A percentile compares a stretch with the other conserved stretches of the same genome.
Conservation (phyloP, 2,113 vertebrate species). For the Cinclus cinclus region DNA sequence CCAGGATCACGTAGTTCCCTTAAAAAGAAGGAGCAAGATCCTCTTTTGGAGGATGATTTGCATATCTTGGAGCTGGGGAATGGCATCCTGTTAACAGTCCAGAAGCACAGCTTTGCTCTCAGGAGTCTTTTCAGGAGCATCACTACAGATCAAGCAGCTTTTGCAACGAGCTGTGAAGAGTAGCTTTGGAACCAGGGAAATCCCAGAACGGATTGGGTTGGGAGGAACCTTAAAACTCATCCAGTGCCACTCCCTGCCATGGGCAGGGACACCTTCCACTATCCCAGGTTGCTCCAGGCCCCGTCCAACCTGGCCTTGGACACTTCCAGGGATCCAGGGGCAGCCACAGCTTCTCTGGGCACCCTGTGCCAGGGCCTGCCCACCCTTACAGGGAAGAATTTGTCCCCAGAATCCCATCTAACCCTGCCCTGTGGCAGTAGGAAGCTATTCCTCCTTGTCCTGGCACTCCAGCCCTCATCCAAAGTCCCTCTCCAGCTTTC, state of each 20-base stretch:
- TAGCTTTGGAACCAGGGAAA: neutral
- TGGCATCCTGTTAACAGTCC: neutral
- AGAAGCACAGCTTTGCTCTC: neutral
- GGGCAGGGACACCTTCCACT: neutral
- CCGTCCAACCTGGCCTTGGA: accelerated
- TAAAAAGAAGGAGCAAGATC: neutral
- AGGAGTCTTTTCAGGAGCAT: neutral
- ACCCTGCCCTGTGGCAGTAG: neutral
- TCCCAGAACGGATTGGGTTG: neutral
- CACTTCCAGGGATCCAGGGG: neutral
- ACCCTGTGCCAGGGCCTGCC: accelerated
- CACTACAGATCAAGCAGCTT: neutral
- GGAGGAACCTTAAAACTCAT: neutral
- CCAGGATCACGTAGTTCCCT: neutral
- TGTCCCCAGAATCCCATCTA: neutral
- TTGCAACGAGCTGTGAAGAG: neutral
- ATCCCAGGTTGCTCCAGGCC: accelerated
- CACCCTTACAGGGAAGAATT: accelerated
- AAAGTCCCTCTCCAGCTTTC: neutral
- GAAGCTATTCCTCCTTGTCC: neutral
- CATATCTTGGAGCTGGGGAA: neutral
- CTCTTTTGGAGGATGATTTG: neutral
- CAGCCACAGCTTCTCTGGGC: neutral
- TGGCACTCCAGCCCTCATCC: neutral
- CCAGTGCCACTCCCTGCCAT: neutral